Base-by-base conservation (phyloP, 2,797 vertebrate species). In the Lepus oiostolus region DNA sequence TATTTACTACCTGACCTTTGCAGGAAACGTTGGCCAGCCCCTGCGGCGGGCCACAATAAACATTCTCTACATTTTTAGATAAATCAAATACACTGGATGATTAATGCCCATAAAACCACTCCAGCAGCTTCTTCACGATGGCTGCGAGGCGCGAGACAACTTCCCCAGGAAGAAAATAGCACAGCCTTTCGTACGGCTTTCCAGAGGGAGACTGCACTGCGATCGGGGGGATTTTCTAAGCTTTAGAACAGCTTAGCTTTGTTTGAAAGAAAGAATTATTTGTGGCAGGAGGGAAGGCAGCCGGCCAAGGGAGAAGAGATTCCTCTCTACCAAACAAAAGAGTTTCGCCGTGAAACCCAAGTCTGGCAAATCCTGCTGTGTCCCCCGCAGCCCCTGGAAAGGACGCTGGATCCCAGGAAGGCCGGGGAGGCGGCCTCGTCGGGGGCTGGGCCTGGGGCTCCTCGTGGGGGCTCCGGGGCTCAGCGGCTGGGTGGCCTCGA, bases 251-350 rank as follows among this genome's bases (percentile, higher is more conserved):
- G 88, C 89, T 95, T 67, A 91, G 63, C 75, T 92, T 83, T 83
- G 87, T 93, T 93, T 96, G 91, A 90, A 93, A 97, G 92, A 93
- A 82, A 90, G 88, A 95, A 85, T 89, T 94, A 80, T 94, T 97
- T 96, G 91, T 93, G 79, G 91, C 67, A 42, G 68, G 85, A 60
- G 50, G 11, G 38, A 62, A 91, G 90, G 93, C 95, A 63, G 24
- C 54, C 92, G 88, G 75, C 81, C 92, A 97, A 83, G 67, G 75
- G 80, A 83, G 92, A 96, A 97, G 90, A 38, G 21, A 85, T 88
- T 77, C 32, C 30, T 85, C 82, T 88, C 77, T 81, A 70, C 50
- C 67, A 80, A 84, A 88, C 80, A 91, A 93, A 96, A 96, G 32
- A 35, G 54, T 54, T 95, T 86, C 70, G 60, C 6, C 90, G 54